Percentiles rank a stretch among this genome's conserved stretches.
Conservation (phyloP, 2,797 vertebrate genomes). For the Hydrophis major region DNA sequence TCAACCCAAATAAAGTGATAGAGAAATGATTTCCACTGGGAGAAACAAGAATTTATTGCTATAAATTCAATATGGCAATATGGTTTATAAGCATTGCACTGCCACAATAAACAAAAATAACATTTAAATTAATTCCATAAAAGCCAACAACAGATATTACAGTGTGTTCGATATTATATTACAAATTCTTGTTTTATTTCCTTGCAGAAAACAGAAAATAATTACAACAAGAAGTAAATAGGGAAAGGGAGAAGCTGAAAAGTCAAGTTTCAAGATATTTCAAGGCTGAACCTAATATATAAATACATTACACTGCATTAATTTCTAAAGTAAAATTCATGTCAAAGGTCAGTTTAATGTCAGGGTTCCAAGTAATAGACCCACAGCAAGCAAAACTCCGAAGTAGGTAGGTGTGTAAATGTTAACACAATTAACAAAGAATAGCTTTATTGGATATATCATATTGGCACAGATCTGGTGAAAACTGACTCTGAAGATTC, state of each 20-base stretch:
- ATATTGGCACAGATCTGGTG: too few relatives aligned
- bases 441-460: too few relatives aligned
- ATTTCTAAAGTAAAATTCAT: neutral
- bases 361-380: too few relatives aligned
- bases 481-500: too few relatives aligned
- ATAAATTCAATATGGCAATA: neutral
- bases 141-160: neutral
- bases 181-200: neutral
- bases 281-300: neutral
- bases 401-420: too few relatives aligned
- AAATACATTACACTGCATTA: neutral
- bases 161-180: neutral
- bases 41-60: too few relatives aligned
- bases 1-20: neutral
- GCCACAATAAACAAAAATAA: neutral
- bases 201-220: neutral
- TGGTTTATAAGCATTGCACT: neutral
- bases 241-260: neutral
- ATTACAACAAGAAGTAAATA: neutral
- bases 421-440: too few relatives aligned
- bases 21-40: neutral
- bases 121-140: neutral
- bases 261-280: neutral
- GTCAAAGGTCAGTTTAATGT: too few relatives aligned
- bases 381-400: too few relatives aligned